A percentile compares a stretch with the other conserved stretches of the same genome.
Conservation (phyloP, 2,888 invertebrate genomes). For the Entomobrya proxima region DNA sequence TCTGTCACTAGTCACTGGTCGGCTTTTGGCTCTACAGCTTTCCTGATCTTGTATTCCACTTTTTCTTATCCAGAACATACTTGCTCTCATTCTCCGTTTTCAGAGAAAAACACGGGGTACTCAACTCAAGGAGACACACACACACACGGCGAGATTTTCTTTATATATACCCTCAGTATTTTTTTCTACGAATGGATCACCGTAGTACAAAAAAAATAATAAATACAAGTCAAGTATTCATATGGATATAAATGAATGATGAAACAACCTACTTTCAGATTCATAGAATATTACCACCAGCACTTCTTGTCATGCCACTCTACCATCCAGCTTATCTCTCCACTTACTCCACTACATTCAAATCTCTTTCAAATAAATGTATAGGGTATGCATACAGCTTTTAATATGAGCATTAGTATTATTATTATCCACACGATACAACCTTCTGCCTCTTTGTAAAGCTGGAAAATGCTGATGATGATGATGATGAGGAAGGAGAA, state of each 20-base stretch:
- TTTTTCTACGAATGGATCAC: not conserved
- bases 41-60: not conserved
- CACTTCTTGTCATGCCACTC: no score
- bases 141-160: not conserved
- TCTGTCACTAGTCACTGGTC: not conserved
- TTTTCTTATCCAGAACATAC: not conserved
- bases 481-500: constrained; percentile 34
- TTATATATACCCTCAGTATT: not conserved
- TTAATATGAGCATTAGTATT: not conserved
- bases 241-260: not conserved
- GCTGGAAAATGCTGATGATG: constrained; percentile 31
- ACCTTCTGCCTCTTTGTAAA: not conserved
- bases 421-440: not conserved
- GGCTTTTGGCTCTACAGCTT: not conserved
- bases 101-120: not conserved
- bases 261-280: constrained; percentile 1
- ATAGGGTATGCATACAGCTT: not conserved
- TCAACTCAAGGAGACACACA: not conserved
- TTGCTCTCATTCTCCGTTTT: not conserved
- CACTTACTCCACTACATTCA: not conserved
- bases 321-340: not conserved
- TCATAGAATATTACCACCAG: not conserved
- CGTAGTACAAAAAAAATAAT: not conserved
- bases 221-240: not conserved
- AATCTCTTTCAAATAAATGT: not conserved